phyloP scores from a whole-genome alignment of 53 echinoderm and acorn worm species.

The Antedon mediterranea region DNA sequence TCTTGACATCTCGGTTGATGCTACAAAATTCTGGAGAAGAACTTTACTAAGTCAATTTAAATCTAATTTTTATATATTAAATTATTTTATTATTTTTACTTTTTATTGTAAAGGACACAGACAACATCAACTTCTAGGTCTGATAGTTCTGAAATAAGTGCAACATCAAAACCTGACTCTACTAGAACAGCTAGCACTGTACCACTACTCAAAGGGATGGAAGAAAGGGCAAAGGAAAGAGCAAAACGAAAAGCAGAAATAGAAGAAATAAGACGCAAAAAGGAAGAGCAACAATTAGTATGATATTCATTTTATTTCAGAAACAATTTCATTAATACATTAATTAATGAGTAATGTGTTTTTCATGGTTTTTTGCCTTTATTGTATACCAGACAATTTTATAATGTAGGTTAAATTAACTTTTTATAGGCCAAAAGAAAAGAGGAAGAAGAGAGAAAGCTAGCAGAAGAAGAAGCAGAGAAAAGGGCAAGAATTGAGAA shows the following conservation, averaged over 20 bases:
- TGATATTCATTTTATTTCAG: neutral
- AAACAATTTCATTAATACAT: too few species aligned
- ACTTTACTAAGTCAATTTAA: too few species aligned
- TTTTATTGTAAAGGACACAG: slow-evolving; percentile 13
- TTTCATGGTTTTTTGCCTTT: too few species aligned
- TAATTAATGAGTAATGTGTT: too few species aligned
- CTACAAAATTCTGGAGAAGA: too few species aligned
- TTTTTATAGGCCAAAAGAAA: slow-evolving; percentile 42
- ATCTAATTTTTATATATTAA: too few species aligned
- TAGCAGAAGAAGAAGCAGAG: slow-evolving; percentile 78
- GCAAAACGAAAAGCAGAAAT: slow-evolving; percentile 59
- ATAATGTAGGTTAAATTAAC: neutral
- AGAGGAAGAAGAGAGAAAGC: slow-evolving; percentile 58
- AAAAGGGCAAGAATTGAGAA: slow-evolving; percentile 71
- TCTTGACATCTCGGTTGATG: too few species aligned
- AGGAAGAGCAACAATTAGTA: slow-evolving; percentile 68
- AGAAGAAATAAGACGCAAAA: slow-evolving; percentile 51
- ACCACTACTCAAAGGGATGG: slow-evolving; percentile 67
- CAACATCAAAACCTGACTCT: slow-evolving; percentile 5
- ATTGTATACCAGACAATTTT: neutral
- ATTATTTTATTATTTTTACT: too few species aligned
- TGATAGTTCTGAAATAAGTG: slow-evolving; percentile 8
- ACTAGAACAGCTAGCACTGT: slow-evolving; percentile 5
- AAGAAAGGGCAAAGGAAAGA: slow-evolving; percentile 54
- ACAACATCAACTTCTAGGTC: slow-evolving; percentile 28